These are phyloP conservation scores for Apis laboriosa DNA, from an alignment of 1,140 invertebrate genomes.

Conservation along the genomic window DNA sequence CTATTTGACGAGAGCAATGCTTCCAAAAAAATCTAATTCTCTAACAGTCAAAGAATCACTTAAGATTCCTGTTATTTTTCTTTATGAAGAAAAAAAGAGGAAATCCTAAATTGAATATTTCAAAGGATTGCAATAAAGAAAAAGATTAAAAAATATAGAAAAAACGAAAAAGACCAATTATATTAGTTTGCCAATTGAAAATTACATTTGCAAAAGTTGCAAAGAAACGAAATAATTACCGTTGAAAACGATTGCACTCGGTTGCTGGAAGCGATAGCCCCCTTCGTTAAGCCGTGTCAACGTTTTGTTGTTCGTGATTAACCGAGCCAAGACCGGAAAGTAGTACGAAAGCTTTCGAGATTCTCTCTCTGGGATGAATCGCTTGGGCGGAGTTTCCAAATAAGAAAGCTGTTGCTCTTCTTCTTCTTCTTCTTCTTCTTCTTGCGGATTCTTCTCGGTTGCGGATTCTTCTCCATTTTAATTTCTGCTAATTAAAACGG, in stretches of 20 bases:
- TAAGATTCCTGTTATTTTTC: no score
- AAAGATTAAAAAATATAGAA: background rate
- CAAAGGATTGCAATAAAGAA: background rate
- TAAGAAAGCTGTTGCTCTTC: conserved; percentile 31
- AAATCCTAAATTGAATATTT: no score
- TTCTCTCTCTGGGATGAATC: conserved; percentile 35
- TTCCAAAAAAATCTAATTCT: no score
- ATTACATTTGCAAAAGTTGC: background rate
- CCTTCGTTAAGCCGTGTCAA: conserved; percentile 1
- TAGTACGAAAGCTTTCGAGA: conserved; percentile 53
- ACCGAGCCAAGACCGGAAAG: conserved; percentile 16
- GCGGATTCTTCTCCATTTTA: conserved; percentile 29
- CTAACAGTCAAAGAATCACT: no score
- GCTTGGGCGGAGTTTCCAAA: background rate
- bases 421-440: conserved; percentile 12
- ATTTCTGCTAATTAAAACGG: conserved; percentile 57
- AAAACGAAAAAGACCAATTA: background rate
- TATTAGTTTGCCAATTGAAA: background rate
- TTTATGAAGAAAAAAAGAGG: no score
- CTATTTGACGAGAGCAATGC: no score
- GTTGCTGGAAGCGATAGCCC: background rate
- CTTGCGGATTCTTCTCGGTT: background rate
- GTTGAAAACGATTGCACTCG: no score
- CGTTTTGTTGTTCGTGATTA: conserved; percentile 14
- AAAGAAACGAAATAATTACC: background rate